These are phyloP conservation scores for Emydocephalus ijimae DNA, from an alignment of 2,113 vertebrate species.

Conservation along the genomic window DNA sequence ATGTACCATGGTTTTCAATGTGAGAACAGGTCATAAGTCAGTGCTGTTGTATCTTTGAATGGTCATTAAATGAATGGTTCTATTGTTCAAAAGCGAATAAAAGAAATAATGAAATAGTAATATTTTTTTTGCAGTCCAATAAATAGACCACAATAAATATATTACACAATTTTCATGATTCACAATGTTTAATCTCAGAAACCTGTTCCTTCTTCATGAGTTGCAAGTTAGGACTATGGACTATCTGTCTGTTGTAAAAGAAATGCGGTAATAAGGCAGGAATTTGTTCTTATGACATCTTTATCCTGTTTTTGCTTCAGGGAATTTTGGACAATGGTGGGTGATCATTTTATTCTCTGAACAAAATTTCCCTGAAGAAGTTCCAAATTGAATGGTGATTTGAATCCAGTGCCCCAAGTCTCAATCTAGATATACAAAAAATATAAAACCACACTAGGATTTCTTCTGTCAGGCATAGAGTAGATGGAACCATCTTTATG, in stretches of 20 bases:
- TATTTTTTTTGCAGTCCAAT: too few relatives aligned
- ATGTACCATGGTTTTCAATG: too few relatives aligned
- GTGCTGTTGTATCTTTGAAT: too few relatives aligned
- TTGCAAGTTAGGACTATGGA: too few relatives aligned
- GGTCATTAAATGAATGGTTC: too few relatives aligned
- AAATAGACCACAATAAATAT: too few relatives aligned
- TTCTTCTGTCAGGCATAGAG: neutral
- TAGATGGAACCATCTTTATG: neutral
- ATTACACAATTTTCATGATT: neutral
- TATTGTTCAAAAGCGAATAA: too few relatives aligned
- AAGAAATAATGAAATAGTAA: too few relatives aligned
- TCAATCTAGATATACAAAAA: too few relatives aligned
- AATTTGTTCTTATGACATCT: neutral
- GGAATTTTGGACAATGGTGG: neutral
- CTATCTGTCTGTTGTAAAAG: neutral
- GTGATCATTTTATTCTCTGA: neutral
- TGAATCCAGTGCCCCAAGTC: too few relatives aligned
- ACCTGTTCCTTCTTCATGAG: neutral
- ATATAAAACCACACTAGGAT: neutral
- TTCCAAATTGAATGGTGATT: too few relatives aligned
- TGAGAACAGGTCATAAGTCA: too few relatives aligned
- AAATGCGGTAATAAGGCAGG: neutral
- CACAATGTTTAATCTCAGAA: neutral
- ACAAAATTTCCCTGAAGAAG: neutral
- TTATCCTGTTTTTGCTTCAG: neutral